Evolutionary conservation across 2,888 invertebrate genomes (phyloP).

Genomic region (Phrixothrix hirtus): DNA sequence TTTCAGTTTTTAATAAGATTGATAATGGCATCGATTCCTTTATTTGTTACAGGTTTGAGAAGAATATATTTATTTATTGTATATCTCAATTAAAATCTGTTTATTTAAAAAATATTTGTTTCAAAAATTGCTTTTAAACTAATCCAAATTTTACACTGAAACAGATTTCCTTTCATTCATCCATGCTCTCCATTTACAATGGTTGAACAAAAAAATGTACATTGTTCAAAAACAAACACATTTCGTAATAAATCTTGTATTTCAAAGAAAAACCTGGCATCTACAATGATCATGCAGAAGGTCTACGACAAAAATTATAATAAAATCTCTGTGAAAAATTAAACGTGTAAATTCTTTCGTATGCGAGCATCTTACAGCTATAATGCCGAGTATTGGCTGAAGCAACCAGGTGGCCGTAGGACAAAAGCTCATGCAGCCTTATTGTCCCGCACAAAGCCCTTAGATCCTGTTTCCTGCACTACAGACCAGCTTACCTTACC

Average conservation of each 20-base stretch:
- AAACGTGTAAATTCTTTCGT: conserved; percentile 12
- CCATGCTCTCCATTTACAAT: too few relatives aligned
- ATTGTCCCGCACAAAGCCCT: conserved; percentile 36
- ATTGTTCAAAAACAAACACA: neutral
- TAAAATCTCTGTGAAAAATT: conserved; percentile 20
- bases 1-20: too few relatives aligned
- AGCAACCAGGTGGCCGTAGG: conserved; percentile 34
- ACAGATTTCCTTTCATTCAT: neutral
- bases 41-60: too few relatives aligned
- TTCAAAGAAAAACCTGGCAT: neutral
- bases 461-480: conserved; percentile 37
- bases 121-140: too few relatives aligned
- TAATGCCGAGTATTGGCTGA: conserved; percentile 20
- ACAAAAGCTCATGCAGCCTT: conserved; percentile 35
- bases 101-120: too few relatives aligned
- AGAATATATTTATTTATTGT: too few relatives aligned
- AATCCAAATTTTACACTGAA: too few relatives aligned
- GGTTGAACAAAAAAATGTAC: neutral
- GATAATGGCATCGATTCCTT: too few relatives aligned
- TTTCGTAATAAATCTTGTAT: neutral
- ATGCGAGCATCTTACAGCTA: conserved; percentile 17
- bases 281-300: neutral
- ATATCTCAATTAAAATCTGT: too few relatives aligned
- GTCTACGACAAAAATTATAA: conserved; percentile 4
- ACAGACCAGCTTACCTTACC: conserved; percentile 35